Conservation (phyloP, 2,888 invertebrate genomes). For the Crioceris asparagi region DNA sequence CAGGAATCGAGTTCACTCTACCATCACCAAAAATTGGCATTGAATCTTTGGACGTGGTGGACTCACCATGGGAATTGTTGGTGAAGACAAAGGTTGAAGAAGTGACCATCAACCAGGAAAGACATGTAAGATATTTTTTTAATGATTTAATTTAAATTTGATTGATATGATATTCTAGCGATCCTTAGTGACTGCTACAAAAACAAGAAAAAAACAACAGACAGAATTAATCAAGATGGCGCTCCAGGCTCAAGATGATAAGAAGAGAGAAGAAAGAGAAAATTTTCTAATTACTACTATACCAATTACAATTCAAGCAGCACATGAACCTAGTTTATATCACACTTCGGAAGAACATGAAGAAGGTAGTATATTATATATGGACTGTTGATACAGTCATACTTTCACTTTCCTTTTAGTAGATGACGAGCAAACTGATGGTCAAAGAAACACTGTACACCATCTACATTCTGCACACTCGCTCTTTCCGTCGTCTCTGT, state of each 20-base stretch:
- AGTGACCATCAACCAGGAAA: slow-evolving; percentile 94
- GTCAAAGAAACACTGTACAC: slow-evolving; percentile 63
- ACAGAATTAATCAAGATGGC: slow-evolving; percentile 95
- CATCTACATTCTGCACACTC: slow-evolving; percentile 88
- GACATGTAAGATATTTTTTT: slow-evolving; percentile 58
- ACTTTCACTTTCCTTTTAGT: background rate
- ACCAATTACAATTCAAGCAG: slow-evolving; percentile 89
- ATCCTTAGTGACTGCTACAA: slow-evolving; percentile 94
- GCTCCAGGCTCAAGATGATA: slow-evolving; percentile 90
- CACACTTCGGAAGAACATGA: slow-evolving; percentile 80
- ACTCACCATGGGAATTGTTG: slow-evolving; percentile 98
- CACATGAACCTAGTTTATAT: slow-evolving; percentile 87
- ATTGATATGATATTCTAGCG: slow-evolving; percentile 44
- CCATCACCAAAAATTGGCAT: slow-evolving; percentile 98
- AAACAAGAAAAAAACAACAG: slow-evolving; percentile 97
- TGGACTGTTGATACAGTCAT: background rate
- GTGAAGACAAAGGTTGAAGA: slow-evolving; percentile 98
- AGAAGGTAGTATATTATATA: slow-evolving; percentile 47
- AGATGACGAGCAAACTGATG: slow-evolving; percentile 45
- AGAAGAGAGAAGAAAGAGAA: slow-evolving; percentile 87
- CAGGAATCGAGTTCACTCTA: slow-evolving; percentile 96
- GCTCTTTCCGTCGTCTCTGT: slow-evolving; percentile 92
- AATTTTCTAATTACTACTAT: slow-evolving; percentile 93
- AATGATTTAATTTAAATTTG: background rate
- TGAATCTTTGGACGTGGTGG: slow-evolving; percentile 86